Evolutionary conservation across 2,888 invertebrate genomes (phyloP).

Genomic region (Hemithea aestivaria): DNA sequence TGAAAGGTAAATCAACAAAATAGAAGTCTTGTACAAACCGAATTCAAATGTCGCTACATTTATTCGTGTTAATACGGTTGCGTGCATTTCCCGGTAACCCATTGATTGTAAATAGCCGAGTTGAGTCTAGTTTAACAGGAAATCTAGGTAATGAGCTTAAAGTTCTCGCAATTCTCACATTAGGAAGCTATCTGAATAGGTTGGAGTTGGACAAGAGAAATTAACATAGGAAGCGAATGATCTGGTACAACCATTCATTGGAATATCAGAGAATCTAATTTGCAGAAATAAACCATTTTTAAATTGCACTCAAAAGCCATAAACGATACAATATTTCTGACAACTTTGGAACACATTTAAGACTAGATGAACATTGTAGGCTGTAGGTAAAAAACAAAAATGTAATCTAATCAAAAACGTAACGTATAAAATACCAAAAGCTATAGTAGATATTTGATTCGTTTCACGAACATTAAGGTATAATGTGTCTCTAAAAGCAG

Average conservation of each 20-base stretch:
- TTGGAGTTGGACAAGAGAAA: slow-evolving; percentile 17
- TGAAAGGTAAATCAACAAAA: slow-evolving; percentile 15
- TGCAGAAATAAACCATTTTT: no score
- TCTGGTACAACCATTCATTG: neutral
- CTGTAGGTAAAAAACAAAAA: no score
- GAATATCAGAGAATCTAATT: no score
- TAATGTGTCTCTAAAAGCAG: slow-evolving; percentile 46
- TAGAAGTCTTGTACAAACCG: slow-evolving; percentile 12
- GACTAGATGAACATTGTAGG: no score
- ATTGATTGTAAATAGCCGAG: slow-evolving; percentile 21
- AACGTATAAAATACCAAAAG: no score
- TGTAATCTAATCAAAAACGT: no score
- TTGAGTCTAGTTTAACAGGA: slow-evolving; percentile 21
- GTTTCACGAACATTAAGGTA: slow-evolving; percentile 44
- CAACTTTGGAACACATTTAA: no score
- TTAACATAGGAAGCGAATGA: slow-evolving; percentile 14
- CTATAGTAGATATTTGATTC: no score
- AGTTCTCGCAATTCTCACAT: slow-evolving; percentile 29
- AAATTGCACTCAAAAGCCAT: no score
- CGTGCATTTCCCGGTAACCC: slow-evolving; percentile 15
- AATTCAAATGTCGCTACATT: slow-evolving; percentile 15
- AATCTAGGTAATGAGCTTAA: slow-evolving; percentile 25
- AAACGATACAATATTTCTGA: no score
- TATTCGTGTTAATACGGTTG: slow-evolving; percentile 17
- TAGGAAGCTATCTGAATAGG: slow-evolving; percentile 21